Conservation (phyloP, 2,797 vertebrate genomes). For the Pempheris klunzingeri region DNA sequence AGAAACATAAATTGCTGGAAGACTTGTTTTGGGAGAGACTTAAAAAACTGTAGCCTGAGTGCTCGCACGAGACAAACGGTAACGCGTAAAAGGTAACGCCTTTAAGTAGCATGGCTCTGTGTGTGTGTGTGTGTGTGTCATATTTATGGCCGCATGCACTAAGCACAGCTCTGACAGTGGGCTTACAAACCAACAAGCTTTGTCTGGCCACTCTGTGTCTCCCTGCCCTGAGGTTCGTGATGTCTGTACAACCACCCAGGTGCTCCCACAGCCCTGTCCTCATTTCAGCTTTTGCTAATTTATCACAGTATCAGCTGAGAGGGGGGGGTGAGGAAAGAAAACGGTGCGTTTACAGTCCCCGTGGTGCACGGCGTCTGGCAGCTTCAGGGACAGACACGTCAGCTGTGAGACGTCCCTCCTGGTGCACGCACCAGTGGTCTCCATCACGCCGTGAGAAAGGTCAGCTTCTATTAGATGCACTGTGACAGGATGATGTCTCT, state of each 20-base stretch:
- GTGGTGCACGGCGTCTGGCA: constrained; percentile 22
- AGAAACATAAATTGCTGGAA: constrained; percentile 27
- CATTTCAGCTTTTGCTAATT: constrained; percentile 47
- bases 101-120: not conserved
- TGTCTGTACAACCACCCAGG: constrained; percentile 42
- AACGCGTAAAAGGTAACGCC: constrained; percentile 21
- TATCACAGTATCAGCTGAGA: constrained; percentile 23
- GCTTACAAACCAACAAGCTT: constrained; percentile 50
- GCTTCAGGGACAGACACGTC: constrained; percentile 42
- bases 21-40: constrained; percentile 39
- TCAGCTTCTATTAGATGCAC: constrained; percentile 54
- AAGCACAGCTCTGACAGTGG: constrained; percentile 25
- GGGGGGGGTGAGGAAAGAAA: not conserved
- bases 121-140: no score
- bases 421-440: constrained; percentile 34
- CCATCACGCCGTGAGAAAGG: constrained; percentile 52
- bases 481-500: constrained; percentile 54
- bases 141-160: constrained; percentile 13
- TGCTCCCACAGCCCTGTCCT: constrained; percentile 60
- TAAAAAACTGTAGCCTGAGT: constrained; percentile 15
- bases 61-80: constrained; percentile 19
- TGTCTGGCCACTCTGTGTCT: constrained; percentile 62
- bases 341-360: constrained; percentile 18
- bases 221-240: constrained; percentile 48
- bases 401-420: constrained; percentile 40